phyloP scores from a whole-genome alignment of 2,797 vertebrate genomes.

The Falco berigora region DNA sequence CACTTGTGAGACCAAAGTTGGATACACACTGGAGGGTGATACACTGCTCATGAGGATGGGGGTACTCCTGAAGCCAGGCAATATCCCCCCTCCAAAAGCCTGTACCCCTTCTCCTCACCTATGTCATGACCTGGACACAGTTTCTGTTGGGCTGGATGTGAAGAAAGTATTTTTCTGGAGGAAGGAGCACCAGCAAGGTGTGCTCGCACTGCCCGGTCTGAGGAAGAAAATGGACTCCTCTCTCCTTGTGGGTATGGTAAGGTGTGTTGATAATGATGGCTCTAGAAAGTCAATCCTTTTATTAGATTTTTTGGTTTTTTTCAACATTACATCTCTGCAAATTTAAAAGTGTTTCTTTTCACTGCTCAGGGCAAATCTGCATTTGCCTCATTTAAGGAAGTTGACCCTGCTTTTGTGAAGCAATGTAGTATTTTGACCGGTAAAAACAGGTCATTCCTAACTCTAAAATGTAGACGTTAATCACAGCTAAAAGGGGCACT shows the following conservation, averaged over 20 bases:
- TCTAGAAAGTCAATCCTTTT: background rate
- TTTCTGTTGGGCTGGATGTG: background rate
- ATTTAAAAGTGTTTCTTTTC: background rate
- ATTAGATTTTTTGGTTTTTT: background rate
- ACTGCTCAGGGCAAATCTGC: background rate
- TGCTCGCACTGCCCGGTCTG: rapidly evolving
- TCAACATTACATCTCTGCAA: background rate
- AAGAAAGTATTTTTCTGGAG: background rate
- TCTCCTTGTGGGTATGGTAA: background rate
- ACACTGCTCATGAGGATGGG: background rate
- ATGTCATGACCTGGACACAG: background rate
- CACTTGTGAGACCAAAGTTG: background rate
- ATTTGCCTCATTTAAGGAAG: background rate
- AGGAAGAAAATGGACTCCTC: background rate
- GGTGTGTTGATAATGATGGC: background rate
- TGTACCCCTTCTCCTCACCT: background rate
- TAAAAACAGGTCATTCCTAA: background rate
- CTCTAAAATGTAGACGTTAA: background rate
- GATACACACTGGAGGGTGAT: background rate
- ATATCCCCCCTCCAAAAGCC: background rate
- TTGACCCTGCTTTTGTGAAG: background rate
- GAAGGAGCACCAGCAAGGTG: background rate
- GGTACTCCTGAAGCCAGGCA: background rate
- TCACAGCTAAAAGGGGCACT: background rate
- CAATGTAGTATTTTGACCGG: background rate